Conservation (phyloP, 1,140 invertebrate genomes). For the Coelopa frigida region DNA sequence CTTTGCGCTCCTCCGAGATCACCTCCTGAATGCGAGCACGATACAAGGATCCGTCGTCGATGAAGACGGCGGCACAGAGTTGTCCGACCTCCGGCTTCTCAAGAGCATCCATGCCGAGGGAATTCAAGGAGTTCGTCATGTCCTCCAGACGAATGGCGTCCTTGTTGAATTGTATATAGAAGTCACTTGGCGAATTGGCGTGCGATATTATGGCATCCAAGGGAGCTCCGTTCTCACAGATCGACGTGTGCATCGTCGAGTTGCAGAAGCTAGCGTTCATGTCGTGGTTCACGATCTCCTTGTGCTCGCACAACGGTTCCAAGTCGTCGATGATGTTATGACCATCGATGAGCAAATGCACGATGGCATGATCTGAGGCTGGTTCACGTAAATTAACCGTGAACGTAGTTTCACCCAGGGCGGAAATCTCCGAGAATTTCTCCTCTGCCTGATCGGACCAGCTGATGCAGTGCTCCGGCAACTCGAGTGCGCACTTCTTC, state of each 20-base stretch:
- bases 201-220: constrained; percentile 25
- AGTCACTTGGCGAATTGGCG: constrained; percentile 21
- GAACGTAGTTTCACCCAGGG: constrained; percentile 58
- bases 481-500: constrained; percentile 55
- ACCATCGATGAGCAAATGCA: constrained; percentile 55
- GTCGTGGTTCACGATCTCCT: constrained; percentile 19
- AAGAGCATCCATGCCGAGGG: constrained; percentile 12
- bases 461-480: constrained; percentile 51
- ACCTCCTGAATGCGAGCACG: constrained; percentile 27
- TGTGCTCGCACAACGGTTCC: constrained; percentile 46
- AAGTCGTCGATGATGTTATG: constrained; percentile 56
- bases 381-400: constrained; percentile 55
- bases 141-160: constrained; percentile 21
- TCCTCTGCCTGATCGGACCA: constrained; percentile 58
- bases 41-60: constrained; percentile 26
- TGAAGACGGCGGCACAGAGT: constrained; percentile 27
- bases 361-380: constrained; percentile 53
- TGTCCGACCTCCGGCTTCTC: constrained; percentile 14
- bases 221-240: constrained; percentile 6
- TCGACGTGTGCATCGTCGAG: constrained; percentile 18
- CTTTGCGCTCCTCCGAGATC: neutral
- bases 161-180: constrained; percentile 30
- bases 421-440: constrained; percentile 57
- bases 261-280: constrained; percentile 40
- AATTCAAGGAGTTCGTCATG: constrained; percentile 24